A percentile compares a stretch with the other conserved stretches of the same genome.
phyloP scores from a whole-genome alignment of 2,113 vertebrate species.

The Heteronetta atricapilla region DNA sequence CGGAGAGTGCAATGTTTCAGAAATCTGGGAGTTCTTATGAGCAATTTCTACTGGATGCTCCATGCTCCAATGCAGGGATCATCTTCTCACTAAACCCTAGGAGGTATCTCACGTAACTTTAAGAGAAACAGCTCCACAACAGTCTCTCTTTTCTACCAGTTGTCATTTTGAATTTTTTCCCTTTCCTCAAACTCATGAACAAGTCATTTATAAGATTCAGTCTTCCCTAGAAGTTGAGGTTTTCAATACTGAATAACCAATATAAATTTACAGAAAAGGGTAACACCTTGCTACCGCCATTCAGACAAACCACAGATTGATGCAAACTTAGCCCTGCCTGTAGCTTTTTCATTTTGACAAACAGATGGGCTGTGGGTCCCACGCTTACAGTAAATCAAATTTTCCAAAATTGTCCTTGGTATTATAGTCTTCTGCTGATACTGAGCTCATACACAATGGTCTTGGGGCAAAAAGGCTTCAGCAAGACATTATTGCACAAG shows the following conservation, averaged over 20 bases:
- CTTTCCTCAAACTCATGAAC: neutral
- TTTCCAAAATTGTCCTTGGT: neutral
- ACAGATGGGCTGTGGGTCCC: neutral
- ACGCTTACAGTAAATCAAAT: neutral
- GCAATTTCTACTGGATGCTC: neutral
- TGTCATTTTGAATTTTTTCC: neutral
- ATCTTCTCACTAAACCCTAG: accelerated
- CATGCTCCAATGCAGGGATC: neutral
- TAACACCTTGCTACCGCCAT: accelerated
- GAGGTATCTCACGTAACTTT: neutral
- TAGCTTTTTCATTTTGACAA: neutral
- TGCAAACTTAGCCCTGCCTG: neutral
- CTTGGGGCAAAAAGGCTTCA: neutral
- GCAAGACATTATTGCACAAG: neutral
- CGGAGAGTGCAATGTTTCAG: neutral
- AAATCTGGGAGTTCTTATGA: neutral
- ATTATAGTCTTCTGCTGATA: neutral
- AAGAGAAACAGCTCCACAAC: neutral
- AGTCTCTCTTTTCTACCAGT: neutral
- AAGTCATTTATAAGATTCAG: neutral
- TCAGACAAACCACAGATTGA: neutral
- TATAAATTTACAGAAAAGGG: neutral
- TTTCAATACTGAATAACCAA: neutral
- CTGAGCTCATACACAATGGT: neutral
- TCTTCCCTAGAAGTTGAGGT: neutral